phyloP scores from a whole-genome alignment of 2,888 invertebrate genomes.

The Limnephilus auricula region DNA sequence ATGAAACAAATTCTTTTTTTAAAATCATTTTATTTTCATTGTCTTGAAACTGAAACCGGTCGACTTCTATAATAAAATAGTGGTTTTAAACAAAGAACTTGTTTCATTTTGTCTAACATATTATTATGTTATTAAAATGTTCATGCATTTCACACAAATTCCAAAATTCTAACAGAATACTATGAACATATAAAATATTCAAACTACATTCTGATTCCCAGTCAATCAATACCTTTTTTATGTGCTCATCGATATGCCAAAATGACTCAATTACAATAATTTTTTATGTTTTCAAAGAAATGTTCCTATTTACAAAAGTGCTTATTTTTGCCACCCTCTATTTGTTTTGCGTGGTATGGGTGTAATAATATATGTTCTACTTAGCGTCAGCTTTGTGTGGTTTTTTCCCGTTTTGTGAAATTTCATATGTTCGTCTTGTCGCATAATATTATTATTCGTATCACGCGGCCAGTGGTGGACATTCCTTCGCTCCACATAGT shows the following conservation, averaged over 20 bases:
- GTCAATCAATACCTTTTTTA: not conserved
- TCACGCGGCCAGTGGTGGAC: conserved; percentile 48
- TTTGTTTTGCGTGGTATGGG: not conserved
- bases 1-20: too few relatives aligned
- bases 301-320: not conserved
- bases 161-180: too few relatives aligned
- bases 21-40: too few relatives aligned
- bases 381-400: not conserved
- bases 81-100: too few relatives aligned
- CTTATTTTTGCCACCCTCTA: not conserved
- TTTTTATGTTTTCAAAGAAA: not conserved
- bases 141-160: not conserved
- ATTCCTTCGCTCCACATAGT: conserved; percentile 7
- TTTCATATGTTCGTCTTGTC: conserved; percentile 56
- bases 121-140: not conserved
- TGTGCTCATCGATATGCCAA: not conserved
- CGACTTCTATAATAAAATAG: too few relatives aligned
- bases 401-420: conserved; percentile 42
- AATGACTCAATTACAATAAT: not conserved
- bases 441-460: conserved; percentile 52
- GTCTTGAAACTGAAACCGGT: too few relatives aligned
- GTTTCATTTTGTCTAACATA: too few relatives aligned
- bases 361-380: not conserved
- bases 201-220: not conserved
- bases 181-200: not conserved